These are phyloP conservation scores for Lobophora halterata DNA, from an alignment of 2,888 invertebrate species.

Conservation along the genomic window DNA sequence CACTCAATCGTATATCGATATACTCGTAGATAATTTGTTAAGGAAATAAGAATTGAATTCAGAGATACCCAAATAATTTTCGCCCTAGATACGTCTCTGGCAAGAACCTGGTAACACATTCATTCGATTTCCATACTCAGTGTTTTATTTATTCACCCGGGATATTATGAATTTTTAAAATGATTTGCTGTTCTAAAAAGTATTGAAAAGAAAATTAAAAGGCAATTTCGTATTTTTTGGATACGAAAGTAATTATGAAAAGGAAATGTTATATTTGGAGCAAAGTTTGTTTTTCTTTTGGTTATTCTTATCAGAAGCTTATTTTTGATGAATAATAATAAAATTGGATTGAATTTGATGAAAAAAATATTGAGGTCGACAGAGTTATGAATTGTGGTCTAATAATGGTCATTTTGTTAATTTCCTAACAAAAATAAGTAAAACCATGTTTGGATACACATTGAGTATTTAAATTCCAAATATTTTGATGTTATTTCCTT, in stretches of 20 bases:
- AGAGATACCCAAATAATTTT: no score
- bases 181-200: slow-evolving; percentile 17
- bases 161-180: slow-evolving; percentile 32
- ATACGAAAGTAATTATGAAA: slow-evolving; percentile 8
- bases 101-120: slow-evolving; percentile 23
- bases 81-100: slow-evolving; percentile 4
- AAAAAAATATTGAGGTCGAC: no score
- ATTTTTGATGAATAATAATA: neutral
- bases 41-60: no score
- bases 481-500: no score
- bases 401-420: no score
- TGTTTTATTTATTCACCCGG: slow-evolving; percentile 27
- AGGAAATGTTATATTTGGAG: slow-evolving; percentile 9
- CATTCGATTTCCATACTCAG: slow-evolving; percentile 27
- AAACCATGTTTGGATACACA: no score
- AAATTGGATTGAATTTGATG: neutral
- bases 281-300: slow-evolving; percentile 2
- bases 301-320: neutral
- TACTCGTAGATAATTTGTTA: no score
- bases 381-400: no score
- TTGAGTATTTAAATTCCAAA: no score
- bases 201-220: slow-evolving; percentile 2
- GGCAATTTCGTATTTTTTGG: slow-evolving; percentile 3
- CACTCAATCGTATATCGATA: no score
- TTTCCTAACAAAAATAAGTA: no score